Evolutionary conservation across 2,797 vertebrate genomes (phyloP).

Genomic region (Sebastes miniatus): DNA sequence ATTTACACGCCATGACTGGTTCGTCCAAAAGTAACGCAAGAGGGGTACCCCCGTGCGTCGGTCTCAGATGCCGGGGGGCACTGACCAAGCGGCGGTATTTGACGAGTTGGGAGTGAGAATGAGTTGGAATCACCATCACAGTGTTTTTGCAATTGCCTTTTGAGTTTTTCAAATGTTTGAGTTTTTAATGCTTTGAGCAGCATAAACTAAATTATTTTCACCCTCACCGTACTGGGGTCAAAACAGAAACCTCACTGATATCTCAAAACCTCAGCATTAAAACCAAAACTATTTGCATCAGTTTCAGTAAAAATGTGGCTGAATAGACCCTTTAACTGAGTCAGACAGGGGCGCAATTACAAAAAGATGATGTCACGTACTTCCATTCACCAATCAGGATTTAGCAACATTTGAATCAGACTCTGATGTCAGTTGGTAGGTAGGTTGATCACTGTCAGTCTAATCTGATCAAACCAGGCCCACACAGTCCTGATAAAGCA

Average conservation of each 20-base stretch:
- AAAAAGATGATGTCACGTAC: not conserved
- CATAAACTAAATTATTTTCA: not conserved
- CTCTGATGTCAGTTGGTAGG: not conserved
- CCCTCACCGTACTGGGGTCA: not conserved
- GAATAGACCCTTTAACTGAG: not conserved
- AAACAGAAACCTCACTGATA: not conserved
- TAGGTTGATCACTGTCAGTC: not conserved
- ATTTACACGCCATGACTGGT: no score
- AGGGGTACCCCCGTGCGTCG: accelerated
- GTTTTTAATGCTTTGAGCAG: not conserved
- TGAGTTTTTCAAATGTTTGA: not conserved
- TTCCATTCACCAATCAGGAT: not conserved
- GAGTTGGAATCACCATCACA: not conserved
- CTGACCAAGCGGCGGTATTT: no score
- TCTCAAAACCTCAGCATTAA: not conserved
- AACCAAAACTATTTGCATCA: not conserved
- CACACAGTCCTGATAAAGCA: not conserved
- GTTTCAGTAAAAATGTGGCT: not conserved
- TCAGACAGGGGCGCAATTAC: not conserved
- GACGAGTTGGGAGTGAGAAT: no score
- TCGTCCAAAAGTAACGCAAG: no score
- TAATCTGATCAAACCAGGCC: not conserved
- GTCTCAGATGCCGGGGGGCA: no score
- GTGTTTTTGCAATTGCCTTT: not conserved
- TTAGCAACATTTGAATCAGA: not conserved